A percentile compares a stretch with the other conserved stretches of the same genome.
Evolutionary conservation across 2,888 invertebrate species (phyloP).

Genomic region (Plebejus melissa): DNA sequence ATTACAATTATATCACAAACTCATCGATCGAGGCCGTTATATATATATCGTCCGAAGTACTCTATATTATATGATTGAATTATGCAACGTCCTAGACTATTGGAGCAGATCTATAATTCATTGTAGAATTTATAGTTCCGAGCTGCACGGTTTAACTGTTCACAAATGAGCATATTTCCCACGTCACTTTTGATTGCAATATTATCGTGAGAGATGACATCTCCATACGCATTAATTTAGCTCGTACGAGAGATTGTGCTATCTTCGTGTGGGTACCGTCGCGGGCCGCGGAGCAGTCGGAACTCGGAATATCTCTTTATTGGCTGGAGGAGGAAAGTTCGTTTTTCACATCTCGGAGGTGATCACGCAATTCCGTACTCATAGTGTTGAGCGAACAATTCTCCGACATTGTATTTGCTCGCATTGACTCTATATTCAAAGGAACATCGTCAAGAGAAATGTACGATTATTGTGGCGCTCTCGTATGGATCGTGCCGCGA

Average conservation of each 20-base stretch:
- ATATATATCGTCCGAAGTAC: conserved; percentile 37
- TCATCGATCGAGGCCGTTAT: conserved; percentile 31
- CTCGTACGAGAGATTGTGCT: conserved; percentile 51
- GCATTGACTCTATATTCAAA: conserved; percentile 75
- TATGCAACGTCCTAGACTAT: conserved; percentile 58
- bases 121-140: conserved; percentile 69
- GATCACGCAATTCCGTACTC: conserved; percentile 65
- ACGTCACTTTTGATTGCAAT: conserved; percentile 75
- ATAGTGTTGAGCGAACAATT: conserved; percentile 71
- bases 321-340: conserved; percentile 52
- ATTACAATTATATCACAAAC: conserved; percentile 28
- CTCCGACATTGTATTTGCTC: conserved; percentile 74
- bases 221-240: conserved; percentile 70
- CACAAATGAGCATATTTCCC: conserved; percentile 76
- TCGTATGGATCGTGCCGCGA: conserved; percentile 75
- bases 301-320: conserved; percentile 48
- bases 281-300: too few relatives aligned
- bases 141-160: conserved; percentile 45
- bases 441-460: conserved; percentile 76
- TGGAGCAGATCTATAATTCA: conserved; percentile 63
- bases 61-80: conserved; percentile 59
- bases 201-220: conserved; percentile 73
- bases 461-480: conserved; percentile 74
- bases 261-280: conserved; percentile 56
- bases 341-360: conserved; percentile 53